A percentile compares a stretch with the other conserved stretches of the same genome.
Conservation (phyloP, 2,888 invertebrate species). For the Ceraclea dissimilis region DNA sequence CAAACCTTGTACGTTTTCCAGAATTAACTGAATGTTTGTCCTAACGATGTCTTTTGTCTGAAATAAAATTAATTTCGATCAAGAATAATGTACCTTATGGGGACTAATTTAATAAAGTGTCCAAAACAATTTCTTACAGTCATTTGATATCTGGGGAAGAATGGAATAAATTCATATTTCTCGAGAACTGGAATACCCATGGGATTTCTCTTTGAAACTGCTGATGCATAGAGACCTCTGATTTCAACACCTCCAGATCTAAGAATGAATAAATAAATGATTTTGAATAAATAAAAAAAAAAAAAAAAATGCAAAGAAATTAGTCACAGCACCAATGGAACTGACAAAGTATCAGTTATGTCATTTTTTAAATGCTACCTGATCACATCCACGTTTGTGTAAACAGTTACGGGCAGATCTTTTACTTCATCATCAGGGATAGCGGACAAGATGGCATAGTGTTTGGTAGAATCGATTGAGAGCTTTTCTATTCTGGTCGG, state of each 20-base stretch:
- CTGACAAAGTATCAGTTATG: too few species aligned
- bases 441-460: conserved; percentile 44
- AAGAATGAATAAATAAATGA: background rate
- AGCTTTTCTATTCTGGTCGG: conserved; percentile 69
- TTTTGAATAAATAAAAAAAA: background rate
- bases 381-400: conserved; percentile 45
- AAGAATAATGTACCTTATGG: too few species aligned
- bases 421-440: conserved; percentile 41
- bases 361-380: too few species aligned
- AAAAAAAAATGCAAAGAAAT: background rate
- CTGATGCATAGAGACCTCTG: conserved; percentile 66
- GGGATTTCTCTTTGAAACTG: conserved; percentile 61
- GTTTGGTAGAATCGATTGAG: conserved; percentile 58
- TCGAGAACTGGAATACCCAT: conserved; percentile 72
- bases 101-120: background rate
- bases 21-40: conserved; percentile 57
- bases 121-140: conserved; percentile 31
- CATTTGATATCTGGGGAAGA: conserved; percentile 42
- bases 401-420: conserved; percentile 42
- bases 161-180: conserved; percentile 64
- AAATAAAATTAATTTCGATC: conserved; percentile 8
- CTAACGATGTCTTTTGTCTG: conserved; percentile 50
- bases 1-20: conserved; percentile 60
- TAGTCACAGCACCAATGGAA: too few species aligned
- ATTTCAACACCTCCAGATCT: conserved; percentile 72